Conservation (phyloP, 1,140 invertebrate species). For the Kradibia gibbosae region DNA sequence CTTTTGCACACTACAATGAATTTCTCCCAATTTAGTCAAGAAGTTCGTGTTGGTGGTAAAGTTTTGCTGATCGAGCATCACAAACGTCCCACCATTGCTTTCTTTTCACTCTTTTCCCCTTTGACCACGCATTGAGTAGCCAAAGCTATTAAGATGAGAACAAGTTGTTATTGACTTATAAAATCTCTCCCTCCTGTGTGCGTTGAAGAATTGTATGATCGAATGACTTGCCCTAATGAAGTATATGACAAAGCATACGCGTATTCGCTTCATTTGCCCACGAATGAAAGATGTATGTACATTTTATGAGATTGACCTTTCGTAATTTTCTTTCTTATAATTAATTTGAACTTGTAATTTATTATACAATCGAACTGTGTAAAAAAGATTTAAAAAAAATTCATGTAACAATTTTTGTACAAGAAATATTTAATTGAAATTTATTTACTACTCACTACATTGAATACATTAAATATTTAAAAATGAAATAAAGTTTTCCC, state of each 20-base stretch:
- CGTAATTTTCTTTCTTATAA: not conserved
- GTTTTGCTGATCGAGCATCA: conserved; percentile 41
- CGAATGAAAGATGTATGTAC: not conserved
- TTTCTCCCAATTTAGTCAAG: conserved; percentile 22
- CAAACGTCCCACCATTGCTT: not conserved
- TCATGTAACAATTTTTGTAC: no score
- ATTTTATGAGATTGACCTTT: not conserved
- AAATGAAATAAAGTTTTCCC: no score
- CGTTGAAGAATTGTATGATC: conserved; percentile 12
- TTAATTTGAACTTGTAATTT: conserved; percentile 9
- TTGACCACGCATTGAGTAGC: not conserved
- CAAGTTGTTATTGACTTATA: conserved; percentile 47
- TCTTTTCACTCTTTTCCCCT: not conserved
- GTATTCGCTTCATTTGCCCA: not conserved
- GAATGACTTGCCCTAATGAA: not conserved
- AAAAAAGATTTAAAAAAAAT: no score
- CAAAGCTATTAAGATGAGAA: conserved; percentile 38
- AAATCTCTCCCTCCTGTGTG: conserved; percentile 8
- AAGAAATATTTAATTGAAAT: no score
- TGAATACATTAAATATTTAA: no score
- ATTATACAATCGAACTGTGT: no score
- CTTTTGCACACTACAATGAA: not conserved
- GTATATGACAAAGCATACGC: not conserved
- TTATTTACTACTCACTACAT: no score
- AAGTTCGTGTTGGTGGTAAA: conserved; percentile 12